These are phyloP conservation scores for Bovichtus variegatus DNA, from an alignment of 2,797 vertebrate species.

Conservation along the genomic window DNA sequence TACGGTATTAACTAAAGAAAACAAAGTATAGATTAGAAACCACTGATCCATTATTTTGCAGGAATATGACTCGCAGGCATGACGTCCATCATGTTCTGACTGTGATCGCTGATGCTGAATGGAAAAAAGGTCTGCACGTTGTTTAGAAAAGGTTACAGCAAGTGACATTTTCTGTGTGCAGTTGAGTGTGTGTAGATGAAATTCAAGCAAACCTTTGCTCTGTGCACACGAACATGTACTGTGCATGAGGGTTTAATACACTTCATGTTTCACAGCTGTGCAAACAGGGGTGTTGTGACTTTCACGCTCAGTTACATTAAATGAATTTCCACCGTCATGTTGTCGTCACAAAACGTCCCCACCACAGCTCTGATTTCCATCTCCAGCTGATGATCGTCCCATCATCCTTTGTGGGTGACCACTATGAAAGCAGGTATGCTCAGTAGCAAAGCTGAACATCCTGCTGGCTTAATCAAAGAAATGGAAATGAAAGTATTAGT, in stretches of 20 bases:
- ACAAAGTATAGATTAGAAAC: slow-evolving; percentile 4
- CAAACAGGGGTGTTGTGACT: neutral
- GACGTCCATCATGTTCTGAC: slow-evolving; percentile 17
- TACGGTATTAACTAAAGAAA: neutral
- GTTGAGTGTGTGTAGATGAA: slow-evolving; percentile 17
- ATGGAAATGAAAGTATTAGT: slow-evolving; percentile 63
- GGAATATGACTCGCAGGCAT: slow-evolving; percentile 26
- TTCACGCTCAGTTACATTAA: slow-evolving; percentile 21
- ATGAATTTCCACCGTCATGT: slow-evolving; percentile 10
- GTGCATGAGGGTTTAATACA: slow-evolving; percentile 16
- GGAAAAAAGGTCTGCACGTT: slow-evolving; percentile 43
- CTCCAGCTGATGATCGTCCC: slow-evolving; percentile 54
- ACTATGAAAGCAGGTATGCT: slow-evolving; percentile 67
- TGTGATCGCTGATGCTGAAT: slow-evolving; percentile 55
- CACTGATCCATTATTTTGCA: slow-evolving; percentile 43
- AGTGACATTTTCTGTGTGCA: slow-evolving; percentile 39
- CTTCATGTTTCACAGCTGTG: slow-evolving; percentile 27
- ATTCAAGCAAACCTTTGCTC: slow-evolving; percentile 46
- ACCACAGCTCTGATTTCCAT: slow-evolving; percentile 32
- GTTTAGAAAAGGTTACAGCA: slow-evolving; percentile 60
- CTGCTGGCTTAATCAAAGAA: slow-evolving; percentile 76
- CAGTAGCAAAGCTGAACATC: slow-evolving; percentile 47
- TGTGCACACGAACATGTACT: neutral
- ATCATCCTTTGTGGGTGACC: slow-evolving; percentile 61
- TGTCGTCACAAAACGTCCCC: slow-evolving; percentile 18